Percentiles rank a stretch among this genome's conserved stretches.
phyloP scores from a whole-genome alignment of 2,888 invertebrate genomes.

The Drosophila seclusa region DNA sequence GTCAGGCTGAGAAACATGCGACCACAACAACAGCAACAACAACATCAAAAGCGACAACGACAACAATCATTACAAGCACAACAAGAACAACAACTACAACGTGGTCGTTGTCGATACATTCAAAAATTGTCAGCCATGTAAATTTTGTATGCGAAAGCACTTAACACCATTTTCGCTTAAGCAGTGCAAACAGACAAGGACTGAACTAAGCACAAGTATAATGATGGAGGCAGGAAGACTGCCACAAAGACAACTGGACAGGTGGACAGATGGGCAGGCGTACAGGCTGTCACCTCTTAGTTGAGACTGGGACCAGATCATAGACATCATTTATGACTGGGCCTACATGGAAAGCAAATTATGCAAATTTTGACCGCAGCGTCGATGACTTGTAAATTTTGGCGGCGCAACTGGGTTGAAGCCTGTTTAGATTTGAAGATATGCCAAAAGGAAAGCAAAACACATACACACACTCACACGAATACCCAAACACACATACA shows the following conservation, averaged over 20 bases:
- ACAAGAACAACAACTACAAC: conserved; percentile 28
- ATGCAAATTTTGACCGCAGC: conserved; percentile 73
- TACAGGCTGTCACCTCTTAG: background rate
- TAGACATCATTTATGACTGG: conserved; percentile 69
- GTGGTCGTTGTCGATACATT: conserved; percentile 63
- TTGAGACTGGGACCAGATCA: conserved; percentile 39
- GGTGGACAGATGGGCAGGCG: conserved; percentile 14
- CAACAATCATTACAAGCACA: conserved; percentile 47
- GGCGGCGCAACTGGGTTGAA: conserved; percentile 32
- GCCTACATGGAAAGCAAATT: conserved; percentile 77
- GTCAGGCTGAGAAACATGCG: conserved; percentile 71
- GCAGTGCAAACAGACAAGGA: conserved; percentile 70
- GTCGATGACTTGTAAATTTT: conserved; percentile 81
- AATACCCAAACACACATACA: conserved; percentile 26
- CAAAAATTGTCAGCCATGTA: conserved; percentile 78
- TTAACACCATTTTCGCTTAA: conserved; percentile 80
- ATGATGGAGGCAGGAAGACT: conserved; percentile 23
- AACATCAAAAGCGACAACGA: conserved; percentile 20
- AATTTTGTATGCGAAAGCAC: conserved; percentile 81
- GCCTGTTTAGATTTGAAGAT: conserved; percentile 70
- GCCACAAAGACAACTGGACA: conserved; percentile 3
- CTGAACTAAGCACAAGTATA: conserved; percentile 49
- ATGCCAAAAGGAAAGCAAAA: conserved; percentile 59
- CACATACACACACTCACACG: conserved; percentile 20
- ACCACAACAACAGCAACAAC: conserved; percentile 61